phyloP scores from a whole-genome alignment of 2,888 invertebrate genomes.

The Megaustenia siamemsis region DNA sequence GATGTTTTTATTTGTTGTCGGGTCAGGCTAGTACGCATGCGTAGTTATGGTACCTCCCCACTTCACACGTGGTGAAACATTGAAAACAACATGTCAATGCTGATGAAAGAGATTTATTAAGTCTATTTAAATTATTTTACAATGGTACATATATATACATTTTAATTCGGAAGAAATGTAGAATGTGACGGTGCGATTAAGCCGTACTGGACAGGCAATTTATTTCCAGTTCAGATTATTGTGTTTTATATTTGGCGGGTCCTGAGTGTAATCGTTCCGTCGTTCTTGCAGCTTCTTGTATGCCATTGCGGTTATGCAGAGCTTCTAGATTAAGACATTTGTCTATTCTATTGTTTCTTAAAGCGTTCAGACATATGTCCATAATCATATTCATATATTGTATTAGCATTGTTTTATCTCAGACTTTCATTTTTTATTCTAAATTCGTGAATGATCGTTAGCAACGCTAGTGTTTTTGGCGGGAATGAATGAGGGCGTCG shows the following conservation, averaged over 20 bases:
- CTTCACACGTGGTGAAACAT: conserved; percentile 24
- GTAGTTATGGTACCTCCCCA: conserved; percentile 11
- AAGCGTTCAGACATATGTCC: background rate
- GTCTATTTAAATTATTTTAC: background rate
- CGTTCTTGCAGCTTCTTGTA: background rate
- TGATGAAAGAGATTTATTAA: background rate
- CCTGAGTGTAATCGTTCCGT: background rate
- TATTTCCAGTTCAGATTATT: background rate
- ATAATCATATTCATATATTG: background rate
- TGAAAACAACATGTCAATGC: background rate
- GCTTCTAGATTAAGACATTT: background rate
- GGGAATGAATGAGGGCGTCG: conserved; percentile 52
- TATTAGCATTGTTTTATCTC: background rate
- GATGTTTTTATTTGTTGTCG: conserved; percentile 11
- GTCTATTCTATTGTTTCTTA: background rate
- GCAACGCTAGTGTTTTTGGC: conserved; percentile 37
- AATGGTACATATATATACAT: background rate
- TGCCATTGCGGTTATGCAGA: background rate
- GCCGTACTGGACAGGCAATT: background rate
- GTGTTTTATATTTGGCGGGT: conserved; percentile 43
- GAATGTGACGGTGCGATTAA: background rate
- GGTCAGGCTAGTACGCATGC: background rate
- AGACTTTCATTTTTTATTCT: background rate
- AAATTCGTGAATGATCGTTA: background rate
- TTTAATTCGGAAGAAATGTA: background rate